Evolutionary conservation across 2,888 invertebrate genomes (phyloP), one percentile per base, ranked within the genome.

Genomic region (Cephus sareptanus): DNA sequence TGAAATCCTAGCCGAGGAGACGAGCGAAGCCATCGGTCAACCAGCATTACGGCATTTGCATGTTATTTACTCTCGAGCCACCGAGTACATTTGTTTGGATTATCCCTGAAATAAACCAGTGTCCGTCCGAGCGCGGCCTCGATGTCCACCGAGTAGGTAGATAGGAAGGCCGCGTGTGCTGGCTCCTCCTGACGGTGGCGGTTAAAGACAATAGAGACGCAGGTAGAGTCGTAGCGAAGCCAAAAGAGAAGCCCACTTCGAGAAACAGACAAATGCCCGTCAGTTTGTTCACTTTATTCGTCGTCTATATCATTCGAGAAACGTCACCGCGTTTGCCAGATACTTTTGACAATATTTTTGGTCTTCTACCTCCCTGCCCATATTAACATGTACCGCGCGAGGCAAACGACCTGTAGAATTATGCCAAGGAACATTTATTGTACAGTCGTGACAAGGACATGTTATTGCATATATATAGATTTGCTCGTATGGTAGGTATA

Each of bases 11-110:
- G 71, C 71, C 33, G 77, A 76, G 76, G 68, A 86, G 87, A 87
- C 84, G 86, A 88, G 88, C 87, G 87, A 85, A 90, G 89, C 89
- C 90, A 91, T 91, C 91, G 91, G 91, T 91, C 91, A 91, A 90
- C 89, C 88, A 90, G 91, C 91, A 91, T 91, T 91, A 91, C 90
- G 89, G 91, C 86, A 91, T 91, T 91, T 91, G 91, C 91, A 91
- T 91, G 91, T 91, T 91, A 91, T 91, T 91, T 91, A 91, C 91
- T 90, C 89, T 87, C 88, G 87, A 88, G 88, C 89, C 88, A 88
- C 90, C 88, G 89, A 91, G 91, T 91, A 91, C 91, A 91, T 91
- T 91, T 91, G 91, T 91, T 91, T 91, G 91, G 91, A 91, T 91
- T 91, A 91, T 91, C 91, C 89, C 86, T 89, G 89, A 90, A 90